These are phyloP conservation scores for Zapus hudsonius DNA, from an alignment of 2,113 vertebrate genomes.

Conservation along the genomic window DNA sequence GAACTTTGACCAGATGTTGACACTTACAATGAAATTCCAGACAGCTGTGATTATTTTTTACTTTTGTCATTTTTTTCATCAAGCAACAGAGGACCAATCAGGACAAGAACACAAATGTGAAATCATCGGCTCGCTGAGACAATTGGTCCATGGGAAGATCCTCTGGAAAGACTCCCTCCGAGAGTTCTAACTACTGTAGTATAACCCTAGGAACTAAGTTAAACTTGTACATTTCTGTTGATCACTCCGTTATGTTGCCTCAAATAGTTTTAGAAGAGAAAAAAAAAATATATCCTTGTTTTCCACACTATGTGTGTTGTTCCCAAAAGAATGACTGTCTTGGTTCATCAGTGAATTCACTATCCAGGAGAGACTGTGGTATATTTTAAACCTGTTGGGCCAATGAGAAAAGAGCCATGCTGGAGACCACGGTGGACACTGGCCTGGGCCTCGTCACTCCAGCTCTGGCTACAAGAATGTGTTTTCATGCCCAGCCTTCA, in stretches of 20 bases:
- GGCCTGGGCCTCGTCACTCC: constrained; percentile 87
- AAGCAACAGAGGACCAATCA: constrained; percentile 97
- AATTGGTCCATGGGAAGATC: constrained; percentile 90
- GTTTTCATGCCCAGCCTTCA: constrained; percentile 91
- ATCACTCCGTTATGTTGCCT: constrained; percentile 98
- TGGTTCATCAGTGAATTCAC: constrained; percentile 92
- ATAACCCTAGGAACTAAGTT: constrained; percentile 99
- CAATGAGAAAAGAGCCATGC: constrained; percentile 90
- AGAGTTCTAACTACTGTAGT: constrained; percentile 99
- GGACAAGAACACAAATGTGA: constrained; percentile 97
- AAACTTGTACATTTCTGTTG: constrained; percentile 99
- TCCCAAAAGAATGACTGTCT: constrained; percentile 98
- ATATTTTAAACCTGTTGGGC: constrained; percentile 89
- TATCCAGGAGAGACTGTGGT: constrained; percentile 90
- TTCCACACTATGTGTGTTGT: constrained; percentile 99
- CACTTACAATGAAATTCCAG: constrained; percentile 96
- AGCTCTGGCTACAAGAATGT: constrained; percentile 92
- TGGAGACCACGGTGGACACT: constrained; percentile 87
- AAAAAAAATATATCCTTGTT: constrained; percentile 94
- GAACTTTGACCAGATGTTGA: constrained; percentile 99
- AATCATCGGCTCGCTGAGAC: constrained; percentile 96
- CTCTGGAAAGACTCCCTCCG: constrained; percentile 98
- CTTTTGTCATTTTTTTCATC: constrained; percentile 98
- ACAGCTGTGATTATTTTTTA: constrained; percentile 99
- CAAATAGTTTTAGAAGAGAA: constrained; percentile 99